Percentiles rank a stretch among this genome's conserved stretches.
phyloP scores from a whole-genome alignment of 2,888 invertebrate species.

The Abrostola tripartita region DNA sequence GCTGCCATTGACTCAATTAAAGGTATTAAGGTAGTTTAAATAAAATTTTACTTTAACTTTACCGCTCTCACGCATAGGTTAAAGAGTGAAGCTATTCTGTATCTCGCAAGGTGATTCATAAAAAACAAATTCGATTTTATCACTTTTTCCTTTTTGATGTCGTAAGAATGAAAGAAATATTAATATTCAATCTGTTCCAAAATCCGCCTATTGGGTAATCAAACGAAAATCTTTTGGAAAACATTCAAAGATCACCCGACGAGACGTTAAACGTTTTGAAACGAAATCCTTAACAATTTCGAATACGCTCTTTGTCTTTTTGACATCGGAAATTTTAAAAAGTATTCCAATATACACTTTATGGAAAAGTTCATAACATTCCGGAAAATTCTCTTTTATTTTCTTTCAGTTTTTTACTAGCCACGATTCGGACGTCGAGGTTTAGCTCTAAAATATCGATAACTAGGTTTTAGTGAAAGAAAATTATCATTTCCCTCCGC shows the following conservation, averaged over 20 bases:
- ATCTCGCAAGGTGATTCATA: no score
- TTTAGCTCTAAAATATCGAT: slow-evolving; percentile 1
- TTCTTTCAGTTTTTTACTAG: not conserved
- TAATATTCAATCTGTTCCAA: no score
- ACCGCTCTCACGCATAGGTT: no score
- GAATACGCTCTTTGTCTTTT: not conserved
- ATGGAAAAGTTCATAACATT: not conserved
- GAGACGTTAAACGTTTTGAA: not conserved
- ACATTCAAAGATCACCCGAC: not conserved
- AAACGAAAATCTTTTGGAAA: slow-evolving; percentile 1
- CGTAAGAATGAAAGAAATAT: no score
- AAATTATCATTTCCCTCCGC: not conserved
- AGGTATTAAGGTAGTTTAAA: no score
- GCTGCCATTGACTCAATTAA: no score
- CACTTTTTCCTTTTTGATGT: no score
- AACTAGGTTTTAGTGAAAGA: slow-evolving; percentile 1
- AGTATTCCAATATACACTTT: not conserved
- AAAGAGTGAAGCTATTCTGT: no score
- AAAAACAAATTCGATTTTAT: no score
- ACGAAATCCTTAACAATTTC: not conserved
- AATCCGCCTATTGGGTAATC: not conserved
- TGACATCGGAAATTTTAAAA: not conserved
- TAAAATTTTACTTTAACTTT: no score
- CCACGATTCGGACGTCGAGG: not conserved
- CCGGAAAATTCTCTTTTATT: not conserved